Evolutionary conservation across 2,113 vertebrate species (phyloP), one percentile per base, ranked within the genome.

Genomic region (Eidolon helvum): DNA sequence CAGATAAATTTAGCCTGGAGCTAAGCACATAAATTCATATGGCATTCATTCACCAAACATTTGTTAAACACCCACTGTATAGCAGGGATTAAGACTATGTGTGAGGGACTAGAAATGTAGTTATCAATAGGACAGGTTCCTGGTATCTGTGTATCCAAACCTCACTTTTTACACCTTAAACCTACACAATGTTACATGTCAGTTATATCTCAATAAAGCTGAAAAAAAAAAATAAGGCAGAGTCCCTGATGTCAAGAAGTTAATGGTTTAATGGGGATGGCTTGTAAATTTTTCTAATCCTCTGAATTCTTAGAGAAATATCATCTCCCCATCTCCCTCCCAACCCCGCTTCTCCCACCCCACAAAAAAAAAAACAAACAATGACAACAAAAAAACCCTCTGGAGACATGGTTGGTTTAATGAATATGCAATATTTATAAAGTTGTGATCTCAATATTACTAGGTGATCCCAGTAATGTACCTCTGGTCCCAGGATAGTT

Each of bases 371-470:
- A n/a, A 59, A 24, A 59, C n/a, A 22, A 57, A 59, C 4, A 1
- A 5, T 7, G 8, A 43, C 21, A 50, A 50, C 48, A 48, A 50
- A 24, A 24, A 59, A 59, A 4, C 12, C 50, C 75, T 83, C 79
- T 66, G 18, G 16, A 95, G 75, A 61, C 26, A 16, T 50, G 30
- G 30, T 45, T 91, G 78, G 59, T 80, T 85, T 95, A 96, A 82
- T 82, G 66, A 96, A 90, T 95, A 78, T 95, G 18, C 65, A 95
- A 38, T 82, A 91, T 90, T 82, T 96, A 96, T 88, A 77, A 90
- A 88, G 38, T 40, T 90, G 33, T 96, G 79, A 95, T 50, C 50
- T 50, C 50, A 50, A 50, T 50, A 16, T 1, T 50, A 50, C 50
- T 50, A 50, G 50, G 26, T 96, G 84, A 95, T 97, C 40, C n/a